A percentile compares a stretch with the other conserved stretches of the same genome.
Evolutionary conservation across 2,113 vertebrate genomes (phyloP).

Genomic region (Perognathus longimembris): DNA sequence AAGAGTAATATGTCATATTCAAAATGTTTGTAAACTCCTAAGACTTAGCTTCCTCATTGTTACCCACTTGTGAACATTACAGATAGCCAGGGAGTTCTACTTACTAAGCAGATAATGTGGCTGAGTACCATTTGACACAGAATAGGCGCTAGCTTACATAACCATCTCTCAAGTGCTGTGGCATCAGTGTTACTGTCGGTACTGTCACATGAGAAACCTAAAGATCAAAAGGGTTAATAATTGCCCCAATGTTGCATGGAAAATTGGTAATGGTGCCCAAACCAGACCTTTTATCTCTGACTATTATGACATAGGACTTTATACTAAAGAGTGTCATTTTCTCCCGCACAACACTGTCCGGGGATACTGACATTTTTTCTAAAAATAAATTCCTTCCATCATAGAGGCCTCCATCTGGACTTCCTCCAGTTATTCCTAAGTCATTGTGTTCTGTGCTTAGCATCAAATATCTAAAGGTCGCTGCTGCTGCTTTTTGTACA

Average conservation of each 20-base stretch:
- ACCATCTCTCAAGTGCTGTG: not conserved
- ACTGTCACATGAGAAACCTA: constrained; percentile 13
- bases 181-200: not conserved
- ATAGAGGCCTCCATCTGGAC: constrained; percentile 72
- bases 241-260: not conserved
- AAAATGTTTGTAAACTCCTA: constrained; percentile 26
- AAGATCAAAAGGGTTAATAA: constrained; percentile 36
- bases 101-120: not conserved
- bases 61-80: not conserved
- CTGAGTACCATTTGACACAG: not conserved
- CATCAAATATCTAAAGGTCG: constrained; percentile 10
- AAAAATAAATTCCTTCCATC: constrained; percentile 75
- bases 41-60: not conserved
- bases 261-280: not conserved
- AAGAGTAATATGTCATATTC: not conserved
- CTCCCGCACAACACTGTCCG: constrained; percentile 58
- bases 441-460: constrained; percentile 32
- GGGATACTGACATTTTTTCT: constrained; percentile 70
- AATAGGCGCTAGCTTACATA: not conserved
- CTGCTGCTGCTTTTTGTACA: constrained; percentile 35
- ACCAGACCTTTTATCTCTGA: constrained; percentile 5
- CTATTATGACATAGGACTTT: not conserved
- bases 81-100: not conserved
- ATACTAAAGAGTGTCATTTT: constrained; percentile 39
- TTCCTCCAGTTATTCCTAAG: constrained; percentile 70